Base-by-base conservation (phyloP, 2,797 vertebrate genomes). In the Falco columbarius region DNA sequence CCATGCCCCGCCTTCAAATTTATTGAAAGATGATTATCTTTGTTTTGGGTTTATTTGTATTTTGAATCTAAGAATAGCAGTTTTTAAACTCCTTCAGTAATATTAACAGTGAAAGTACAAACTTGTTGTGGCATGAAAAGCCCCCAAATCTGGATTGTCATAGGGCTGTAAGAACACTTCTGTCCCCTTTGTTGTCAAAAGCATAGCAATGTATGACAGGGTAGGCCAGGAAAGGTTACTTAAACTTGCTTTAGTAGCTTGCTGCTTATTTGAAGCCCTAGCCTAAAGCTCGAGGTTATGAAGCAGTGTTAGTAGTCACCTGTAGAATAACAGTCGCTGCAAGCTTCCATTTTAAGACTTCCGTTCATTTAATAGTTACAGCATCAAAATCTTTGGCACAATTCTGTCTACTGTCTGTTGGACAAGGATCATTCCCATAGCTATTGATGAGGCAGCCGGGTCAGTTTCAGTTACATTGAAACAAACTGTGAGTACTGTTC, bases 141-240 rank as follows among this genome's bases (percentile, higher is more conserved):
- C 20, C 17, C 7, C 6, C 5, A 42, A 23, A 38, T 52, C 14
- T 52, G 19, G 7, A 8, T 80, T 73, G 3, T 46, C 1, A 1
- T 15, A 54, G 20, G 42, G 14, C 20, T 86, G 7, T 38, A 54
- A 34, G 66, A 79, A 24, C 5, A 10, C 3, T 61, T 71, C 10
- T 68, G 3, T 68, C 14, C 14, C 6, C 1, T 75, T 88, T 3
- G 0, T 89, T 70, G 6, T 66, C 18, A 22, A 3, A 81, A 67
- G 12, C 1, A 0, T 34, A 44, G 49, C 23, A 71, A 38, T 2
- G 1, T 58, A 12, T 0, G 2, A 14, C 1, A 1, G 34, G 10
- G 10, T 21, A 21, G 21, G 14, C 34, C 4, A 3, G 51, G 18
- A 68, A 54, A 56, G 8, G 13, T 61, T 81, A 7, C 10, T 59